A percentile compares a stretch with the other conserved stretches of the same genome.
Conservation (phyloP, 2,113 vertebrate genomes). For the Sardina pilchardus region DNA sequence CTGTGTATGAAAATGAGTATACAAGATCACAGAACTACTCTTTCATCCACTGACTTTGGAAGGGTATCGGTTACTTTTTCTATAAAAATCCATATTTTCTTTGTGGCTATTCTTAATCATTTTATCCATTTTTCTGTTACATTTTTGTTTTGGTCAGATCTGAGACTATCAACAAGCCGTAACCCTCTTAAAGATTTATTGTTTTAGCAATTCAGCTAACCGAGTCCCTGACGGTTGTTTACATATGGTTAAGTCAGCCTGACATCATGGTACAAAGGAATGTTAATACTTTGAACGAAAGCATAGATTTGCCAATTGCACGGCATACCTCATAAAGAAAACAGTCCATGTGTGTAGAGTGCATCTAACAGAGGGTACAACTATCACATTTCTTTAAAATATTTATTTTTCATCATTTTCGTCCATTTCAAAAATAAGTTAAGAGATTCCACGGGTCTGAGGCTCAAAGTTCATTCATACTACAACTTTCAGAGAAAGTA, state of each 20-base stretch:
- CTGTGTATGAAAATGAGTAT: neutral
- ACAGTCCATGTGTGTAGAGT: neutral
- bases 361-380: neutral
- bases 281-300: neutral
- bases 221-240: neutral
- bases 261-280: neutral
- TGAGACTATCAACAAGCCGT: neutral
- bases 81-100: neutral
- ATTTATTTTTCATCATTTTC: conserved; percentile 61
- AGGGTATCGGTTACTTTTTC: neutral
- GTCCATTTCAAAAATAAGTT: conserved; percentile 70
- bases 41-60: neutral
- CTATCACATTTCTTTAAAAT: conserved; percentile 22
- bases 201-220: neutral
- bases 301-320: neutral
- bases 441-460: conserved; percentile 58
- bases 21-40: neutral
- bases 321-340: neutral
- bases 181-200: neutral
- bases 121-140: neutral
- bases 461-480: conserved; percentile 58
- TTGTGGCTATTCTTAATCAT: neutral
- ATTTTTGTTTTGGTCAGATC: neutral
- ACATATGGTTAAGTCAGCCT: neutral
- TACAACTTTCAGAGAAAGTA: conserved; percentile 54